Conservation (phyloP, 2,113 vertebrate genomes). For the mouse (Mus musculus) region DNA sequence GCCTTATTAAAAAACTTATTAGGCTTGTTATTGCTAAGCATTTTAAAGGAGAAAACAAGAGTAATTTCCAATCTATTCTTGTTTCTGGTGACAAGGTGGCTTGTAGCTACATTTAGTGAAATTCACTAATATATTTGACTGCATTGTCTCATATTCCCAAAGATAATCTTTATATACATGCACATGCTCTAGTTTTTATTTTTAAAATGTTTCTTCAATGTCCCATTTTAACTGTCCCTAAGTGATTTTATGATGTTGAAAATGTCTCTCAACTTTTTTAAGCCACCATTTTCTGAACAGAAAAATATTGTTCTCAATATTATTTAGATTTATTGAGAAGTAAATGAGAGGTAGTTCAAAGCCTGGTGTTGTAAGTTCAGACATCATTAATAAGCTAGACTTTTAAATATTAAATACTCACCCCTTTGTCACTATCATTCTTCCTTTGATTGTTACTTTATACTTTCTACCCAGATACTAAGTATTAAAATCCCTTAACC, state of each 20-base stretch:
- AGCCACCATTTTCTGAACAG: neutral
- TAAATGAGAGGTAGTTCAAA: neutral
- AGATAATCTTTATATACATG: neutral
- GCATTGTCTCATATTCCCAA: neutral
- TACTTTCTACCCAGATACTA: neutral
- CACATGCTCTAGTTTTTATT: neutral
- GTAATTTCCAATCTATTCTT: neutral
- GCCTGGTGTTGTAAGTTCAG: no score
- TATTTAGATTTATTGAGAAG: neutral
- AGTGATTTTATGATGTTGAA: neutral
- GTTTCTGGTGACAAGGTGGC: neutral
- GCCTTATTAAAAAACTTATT: neutral
- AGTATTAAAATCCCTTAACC: neutral
- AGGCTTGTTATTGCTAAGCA: conserved; percentile 14
- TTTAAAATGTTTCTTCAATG: neutral
- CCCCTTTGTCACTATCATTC: no score
- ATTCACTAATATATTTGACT: neutral
- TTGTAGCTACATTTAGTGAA: neutral
- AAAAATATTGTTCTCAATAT: neutral
- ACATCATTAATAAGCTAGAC: neutral
- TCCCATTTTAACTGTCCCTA: neutral
- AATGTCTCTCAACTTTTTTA: neutral
- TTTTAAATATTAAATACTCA: neutral
- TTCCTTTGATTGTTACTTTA: neutral
- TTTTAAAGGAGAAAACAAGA: neutral